phyloP scores from a whole-genome alignment of 2,888 invertebrate genomes.

The Meiosimyza platycephala region DNA sequence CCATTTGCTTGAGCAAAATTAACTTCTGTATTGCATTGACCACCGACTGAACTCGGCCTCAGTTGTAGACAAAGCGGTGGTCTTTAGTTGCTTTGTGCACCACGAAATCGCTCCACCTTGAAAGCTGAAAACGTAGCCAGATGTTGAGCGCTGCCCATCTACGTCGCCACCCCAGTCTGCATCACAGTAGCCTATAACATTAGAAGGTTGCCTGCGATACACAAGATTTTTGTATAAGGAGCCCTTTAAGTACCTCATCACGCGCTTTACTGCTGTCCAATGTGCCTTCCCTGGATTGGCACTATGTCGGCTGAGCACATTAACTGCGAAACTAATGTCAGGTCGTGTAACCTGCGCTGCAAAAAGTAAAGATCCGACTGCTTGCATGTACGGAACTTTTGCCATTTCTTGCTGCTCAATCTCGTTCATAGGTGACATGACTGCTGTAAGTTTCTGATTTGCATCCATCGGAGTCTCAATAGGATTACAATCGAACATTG shows the following conservation, averaged over 20 bases:
- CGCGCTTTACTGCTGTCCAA: too few species aligned
- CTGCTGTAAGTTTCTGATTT: conserved; percentile 35
- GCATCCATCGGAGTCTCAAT: too few species aligned
- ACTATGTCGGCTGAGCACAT: too few species aligned
- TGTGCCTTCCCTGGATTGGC: too few species aligned
- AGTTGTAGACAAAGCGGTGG: conserved; percentile 33
- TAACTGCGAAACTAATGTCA: too few species aligned
- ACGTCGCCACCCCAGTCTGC: conserved; percentile 34
- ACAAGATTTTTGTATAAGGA: background rate
- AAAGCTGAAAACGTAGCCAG: conserved; percentile 20
- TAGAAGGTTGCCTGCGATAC: background rate
- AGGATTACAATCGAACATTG: conserved; percentile 39
- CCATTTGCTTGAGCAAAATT: conserved; percentile 40
- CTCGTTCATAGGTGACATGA: conserved; percentile 42
- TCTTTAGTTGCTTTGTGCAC: conserved; percentile 32
- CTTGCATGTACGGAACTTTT: conserved; percentile 43
- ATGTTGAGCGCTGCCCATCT: conserved; percentile 9
- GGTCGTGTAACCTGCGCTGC: conserved; percentile 26
- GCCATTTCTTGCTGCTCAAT: conserved; percentile 39
- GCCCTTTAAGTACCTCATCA: too few species aligned
- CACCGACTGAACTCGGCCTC: conserved; percentile 40
- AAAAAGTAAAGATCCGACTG: conserved; percentile 40
- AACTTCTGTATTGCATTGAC: conserved; percentile 41
- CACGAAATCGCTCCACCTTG: conserved; percentile 33
- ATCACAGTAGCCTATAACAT: conserved; percentile 36